Evolutionary conservation across 2,888 invertebrate genomes (phyloP).

Genomic region (Drosophila pseudotalamancana): DNA sequence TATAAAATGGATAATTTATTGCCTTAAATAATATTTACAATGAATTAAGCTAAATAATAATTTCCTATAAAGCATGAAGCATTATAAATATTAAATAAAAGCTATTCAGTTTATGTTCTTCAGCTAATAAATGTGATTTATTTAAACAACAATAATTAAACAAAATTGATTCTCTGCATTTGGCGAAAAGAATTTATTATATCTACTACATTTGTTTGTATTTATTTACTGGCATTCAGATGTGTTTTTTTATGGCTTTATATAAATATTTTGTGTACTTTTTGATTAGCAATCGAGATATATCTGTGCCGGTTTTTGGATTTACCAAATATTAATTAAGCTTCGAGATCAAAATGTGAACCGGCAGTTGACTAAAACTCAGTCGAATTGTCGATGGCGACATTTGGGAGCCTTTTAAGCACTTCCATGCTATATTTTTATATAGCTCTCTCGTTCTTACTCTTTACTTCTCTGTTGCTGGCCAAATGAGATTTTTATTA

Average conservation of each 20-base stretch:
- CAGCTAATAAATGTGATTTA: not conserved
- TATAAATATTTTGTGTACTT: slow-evolving; percentile 9
- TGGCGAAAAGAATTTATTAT: too few species aligned
- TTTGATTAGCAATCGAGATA: slow-evolving; percentile 32
- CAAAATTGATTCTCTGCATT: not conserved
- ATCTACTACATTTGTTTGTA: too few species aligned
- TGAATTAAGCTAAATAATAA: too few species aligned
- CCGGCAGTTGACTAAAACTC: slow-evolving; percentile 26
- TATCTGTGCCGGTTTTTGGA: slow-evolving; percentile 27
- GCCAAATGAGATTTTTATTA: slow-evolving; percentile 53
- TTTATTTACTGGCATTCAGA: slow-evolving; percentile 12
- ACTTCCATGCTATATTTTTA: slow-evolving; percentile 22
- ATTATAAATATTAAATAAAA: too few species aligned
- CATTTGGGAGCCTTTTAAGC: slow-evolving; percentile 42
- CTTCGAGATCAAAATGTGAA: slow-evolving; percentile 24
- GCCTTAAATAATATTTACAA: too few species aligned
- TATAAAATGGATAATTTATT: too few species aligned
- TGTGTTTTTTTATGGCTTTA: slow-evolving; percentile 20
- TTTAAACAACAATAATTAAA: not conserved
- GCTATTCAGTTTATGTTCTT: too few species aligned
- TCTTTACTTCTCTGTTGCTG: not conserved
- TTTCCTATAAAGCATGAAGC: too few species aligned
- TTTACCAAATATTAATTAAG: slow-evolving; percentile 45
- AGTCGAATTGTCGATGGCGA: slow-evolving; percentile 17
- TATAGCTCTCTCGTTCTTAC: slow-evolving; percentile 2